Evolutionary conservation across 35 echinoderm and acorn worm species (phyloP).

Genomic region (Heliocidaris erythrogramma): DNA sequence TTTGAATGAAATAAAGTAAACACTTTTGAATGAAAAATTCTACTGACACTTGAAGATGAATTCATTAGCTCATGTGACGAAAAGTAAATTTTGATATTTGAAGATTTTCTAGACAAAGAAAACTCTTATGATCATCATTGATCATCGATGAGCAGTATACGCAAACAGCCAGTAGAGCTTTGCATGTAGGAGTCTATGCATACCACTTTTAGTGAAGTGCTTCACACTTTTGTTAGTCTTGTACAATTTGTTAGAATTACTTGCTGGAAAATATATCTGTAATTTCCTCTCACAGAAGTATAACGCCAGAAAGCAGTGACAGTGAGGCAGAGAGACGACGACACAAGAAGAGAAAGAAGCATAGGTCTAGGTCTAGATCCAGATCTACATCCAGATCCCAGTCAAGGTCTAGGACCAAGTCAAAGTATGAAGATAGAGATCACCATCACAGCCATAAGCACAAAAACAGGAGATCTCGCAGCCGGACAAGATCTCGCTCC

Average conservation of each 20-base stretch:
- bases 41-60: no score
- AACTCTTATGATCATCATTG: no score
- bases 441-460: neutral
- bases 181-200: neutral
- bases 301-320: slow-evolving; percentile 29
- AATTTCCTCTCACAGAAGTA: slow-evolving; percentile 28
- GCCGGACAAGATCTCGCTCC: slow-evolving; percentile 40
- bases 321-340: neutral
- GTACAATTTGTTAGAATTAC: neutral
- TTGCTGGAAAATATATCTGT: neutral
- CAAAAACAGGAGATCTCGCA: slow-evolving; percentile 53
- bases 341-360: slow-evolving; percentile 15
- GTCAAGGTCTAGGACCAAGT: slow-evolving; percentile 23
- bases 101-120: no score
- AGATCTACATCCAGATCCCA: slow-evolving; percentile 37
- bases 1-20: no score
- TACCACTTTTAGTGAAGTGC: neutral
- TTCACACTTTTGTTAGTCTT: neutral
- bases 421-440: slow-evolving; percentile 1
- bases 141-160: neutral
- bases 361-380: slow-evolving; percentile 13
- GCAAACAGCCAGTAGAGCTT: neutral
- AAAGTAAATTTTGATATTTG: no score
- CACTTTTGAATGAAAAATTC: no score
- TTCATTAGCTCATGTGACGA: no score